Evolutionary conservation across 64 coral and sea anemone genomes (phyloP), one percentile per base, ranked within the genome.

Genomic region (Acropora tenuis): DNA sequence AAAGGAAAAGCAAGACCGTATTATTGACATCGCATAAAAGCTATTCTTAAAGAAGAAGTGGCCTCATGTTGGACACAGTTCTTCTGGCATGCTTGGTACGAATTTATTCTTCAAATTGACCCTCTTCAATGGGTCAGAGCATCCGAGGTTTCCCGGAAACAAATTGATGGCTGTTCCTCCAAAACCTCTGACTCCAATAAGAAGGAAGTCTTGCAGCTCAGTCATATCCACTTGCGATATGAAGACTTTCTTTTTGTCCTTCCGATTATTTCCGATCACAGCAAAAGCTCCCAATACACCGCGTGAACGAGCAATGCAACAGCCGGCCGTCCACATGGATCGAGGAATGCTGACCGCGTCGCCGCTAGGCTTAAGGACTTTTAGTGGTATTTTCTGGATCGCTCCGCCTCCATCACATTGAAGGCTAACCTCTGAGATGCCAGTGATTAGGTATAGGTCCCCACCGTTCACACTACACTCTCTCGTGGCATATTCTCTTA

Each of bases 281-380:
- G 86, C 86, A 78, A 88, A 89, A 17, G 68, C 48, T 48, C 53
- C 87, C 13, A 65, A 2, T 2, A 12, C 75, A 10, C 44, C 52
- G 3, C 13, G 13, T 19, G 71, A 45, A 43, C 45, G 67, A 65
- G 1, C 2, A 5, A 89, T 47, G 1, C 87, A 89, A 68, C 87
- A 89, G 6, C 74, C 87, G 47, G 87, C 87, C 8, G 87, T 89
- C 87, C 87, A 89, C 87, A 89, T 89, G 3, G 87, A 89, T 30
- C 59, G 48, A 61, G 87, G 87, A 40, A 89, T 88, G 17, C 8
- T 41, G 30, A 88, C 77, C 8, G 87, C 10, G 50, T 5, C 50
- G 50, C 5, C 9, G 5, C 1, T 0, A 55, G 50, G 5, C 43
- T 59, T 77, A 76, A 88, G 57, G 9, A 42, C 58, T 58, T 77